Base-by-base conservation (phyloP, 30 jellyfish, hydroid and myxozoan genomes). In the Euphysa ruthae region DNA sequence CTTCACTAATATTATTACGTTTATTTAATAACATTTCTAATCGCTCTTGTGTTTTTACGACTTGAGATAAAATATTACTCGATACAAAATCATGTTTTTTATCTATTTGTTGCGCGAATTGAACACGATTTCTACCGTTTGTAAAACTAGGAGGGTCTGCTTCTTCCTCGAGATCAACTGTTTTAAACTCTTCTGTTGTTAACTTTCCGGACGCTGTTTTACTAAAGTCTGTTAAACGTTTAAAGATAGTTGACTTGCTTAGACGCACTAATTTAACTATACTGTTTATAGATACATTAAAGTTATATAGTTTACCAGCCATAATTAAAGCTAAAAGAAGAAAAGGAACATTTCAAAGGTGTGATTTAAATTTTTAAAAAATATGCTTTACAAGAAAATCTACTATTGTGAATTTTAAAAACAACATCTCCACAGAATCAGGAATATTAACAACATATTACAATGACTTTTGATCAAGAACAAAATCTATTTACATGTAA, bases 61-160 rank as follows among this genome's bases (percentile, higher is more conserved):
- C 92, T 49, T 85, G 93, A 14, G 95, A 84, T 70, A 84, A 69
- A 15, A 65, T 31, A 23, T 65, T 43, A 35, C 75, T 65, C n/a
- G 78, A 65, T 10, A 65, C 78, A 65, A 54, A 56, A 26, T 63
- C 22, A 61, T 72, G 28, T 32, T 72, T 26, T 27, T 32, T 35
- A 1, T 51, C 86, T 27, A 72, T 21, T 43, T 72, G 70, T 58
- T 91, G 94, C 15, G 93, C 93, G 32, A 79, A 93, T 38, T 91
- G 75, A 20, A 87, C 85, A 32, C 94, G 90, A 62, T 82, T 84
- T 42, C 94, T 43, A 50, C 93, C 94, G 35, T 56, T 64, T 21
- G 93, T 82, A 55, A 63, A 91, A 21, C 88, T 76, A 6, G 99
- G 99, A 14, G 99, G 99, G 61, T 91, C 99, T 8, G 93, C 91